Evolutionary conservation across 2,113 vertebrate species (phyloP).

Genomic region (Halichoeres trimaculatus): DNA sequence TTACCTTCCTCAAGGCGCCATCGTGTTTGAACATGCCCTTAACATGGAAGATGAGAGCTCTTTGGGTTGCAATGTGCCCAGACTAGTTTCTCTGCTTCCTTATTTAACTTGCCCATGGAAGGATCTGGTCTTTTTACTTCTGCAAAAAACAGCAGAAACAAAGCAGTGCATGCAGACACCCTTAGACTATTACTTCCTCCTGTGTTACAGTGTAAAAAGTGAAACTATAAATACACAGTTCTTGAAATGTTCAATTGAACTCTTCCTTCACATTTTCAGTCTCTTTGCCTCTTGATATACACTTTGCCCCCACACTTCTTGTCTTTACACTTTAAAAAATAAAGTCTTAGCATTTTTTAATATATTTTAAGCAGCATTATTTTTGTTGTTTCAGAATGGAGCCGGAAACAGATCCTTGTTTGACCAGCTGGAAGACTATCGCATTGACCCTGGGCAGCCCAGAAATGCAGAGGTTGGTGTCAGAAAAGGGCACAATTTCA

Average conservation of each 20-base stretch:
- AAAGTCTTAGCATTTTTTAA: background rate
- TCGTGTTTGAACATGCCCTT: background rate
- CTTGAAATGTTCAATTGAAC: background rate
- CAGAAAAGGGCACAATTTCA: background rate
- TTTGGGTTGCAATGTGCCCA: constrained; percentile 50
- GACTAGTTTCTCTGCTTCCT: constrained; percentile 58
- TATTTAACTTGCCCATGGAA: constrained; percentile 11
- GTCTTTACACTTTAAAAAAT: background rate
- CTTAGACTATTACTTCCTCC: constrained; percentile 35
- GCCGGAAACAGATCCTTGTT: constrained; percentile 64
- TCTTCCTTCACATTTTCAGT: background rate
- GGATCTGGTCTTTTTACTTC: constrained; percentile 43
- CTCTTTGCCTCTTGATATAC: background rate
- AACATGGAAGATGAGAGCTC: constrained; percentile 5
- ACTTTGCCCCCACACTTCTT: background rate
- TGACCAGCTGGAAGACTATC: constrained; percentile 75
- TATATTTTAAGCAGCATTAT: background rate
- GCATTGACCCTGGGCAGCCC: constrained; percentile 37
- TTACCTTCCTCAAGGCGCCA: background rate
- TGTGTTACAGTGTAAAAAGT: background rate
- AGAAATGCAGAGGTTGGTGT: constrained; percentile 63
- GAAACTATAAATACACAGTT: constrained; percentile 6
- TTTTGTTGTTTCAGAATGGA: constrained; percentile 54
- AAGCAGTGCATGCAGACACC: background rate
- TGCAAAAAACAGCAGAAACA: constrained; percentile 53